These are phyloP conservation scores for Glandiceps talaboti DNA, from an alignment of 53 echinoderm and acorn worm species.

Conservation along the genomic window DNA sequence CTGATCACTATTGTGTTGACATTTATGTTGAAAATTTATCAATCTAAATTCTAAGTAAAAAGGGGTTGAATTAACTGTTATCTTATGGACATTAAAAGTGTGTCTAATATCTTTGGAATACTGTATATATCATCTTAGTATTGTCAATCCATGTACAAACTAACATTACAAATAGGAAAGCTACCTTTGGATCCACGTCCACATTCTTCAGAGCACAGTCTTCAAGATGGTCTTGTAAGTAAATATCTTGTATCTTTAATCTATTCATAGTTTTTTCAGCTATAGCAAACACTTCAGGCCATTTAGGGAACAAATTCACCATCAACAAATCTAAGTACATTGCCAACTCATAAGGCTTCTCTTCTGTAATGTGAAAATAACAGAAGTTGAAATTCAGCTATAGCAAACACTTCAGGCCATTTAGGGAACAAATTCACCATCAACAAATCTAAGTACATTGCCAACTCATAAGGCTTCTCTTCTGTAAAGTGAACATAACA, in stretches of 20 bases:
- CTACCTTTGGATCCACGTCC: constrained; percentile 58
- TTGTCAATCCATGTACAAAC: too few species aligned
- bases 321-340: constrained; percentile 48
- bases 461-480: constrained; percentile 64
- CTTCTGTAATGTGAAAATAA: constrained; percentile 25
- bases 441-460: constrained; percentile 51
- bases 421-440: constrained; percentile 37
- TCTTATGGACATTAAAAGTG: too few species aligned
- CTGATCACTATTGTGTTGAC: too few species aligned
- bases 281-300: constrained; percentile 59
- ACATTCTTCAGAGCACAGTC: constrained; percentile 40
- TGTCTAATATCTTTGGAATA: too few species aligned
- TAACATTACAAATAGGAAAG: too few species aligned
- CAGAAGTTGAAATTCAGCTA: constrained; percentile 39
- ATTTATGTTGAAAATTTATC: too few species aligned
- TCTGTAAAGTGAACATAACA: constrained; percentile 15
- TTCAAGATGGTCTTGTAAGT: constrained; percentile 39
- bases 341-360: constrained; percentile 62
- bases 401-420: constrained; percentile 58
- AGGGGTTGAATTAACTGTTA: too few species aligned
- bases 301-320: constrained; percentile 40
- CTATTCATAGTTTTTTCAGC: constrained; percentile 45
- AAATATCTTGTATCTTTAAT: constrained; percentile 24
- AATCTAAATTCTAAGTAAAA: too few species aligned
- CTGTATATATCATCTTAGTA: too few species aligned